Evolutionary conservation across 2,888 invertebrate genomes (phyloP), one percentile per base, ranked within the genome.

Genomic region (Tipula vernalis): DNA sequence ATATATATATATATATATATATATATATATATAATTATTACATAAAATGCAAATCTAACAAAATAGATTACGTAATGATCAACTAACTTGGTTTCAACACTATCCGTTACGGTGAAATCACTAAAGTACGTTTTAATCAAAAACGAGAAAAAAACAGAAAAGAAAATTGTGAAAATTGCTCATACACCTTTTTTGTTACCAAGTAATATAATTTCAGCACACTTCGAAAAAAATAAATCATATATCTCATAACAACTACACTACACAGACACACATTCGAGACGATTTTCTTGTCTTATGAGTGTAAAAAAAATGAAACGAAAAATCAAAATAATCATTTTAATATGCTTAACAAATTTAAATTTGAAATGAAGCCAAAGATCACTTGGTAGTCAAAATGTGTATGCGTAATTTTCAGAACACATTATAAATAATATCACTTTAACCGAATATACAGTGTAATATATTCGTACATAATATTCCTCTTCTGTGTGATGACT

Each of bases 271-370:
- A 39, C 39, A 6, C 39, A 71, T 8, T 71, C 71, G 10, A 71
- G 71, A 71, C 10, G 28, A 71, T 71, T 71, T 71, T 71, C 28
- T 71, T 51, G n/a, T 51, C n/a, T 51, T 44, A 44, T 71, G 71
- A 28, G 71, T 71, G 28, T 71, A 71, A 71, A 12, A 71, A 15
- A 28, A 28, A 28, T 1, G 28, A 28, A 28, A 28, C 28, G 28
- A 28, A 28, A 71, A 71, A 71, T 57, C 51, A 71, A 28, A 84
- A 84, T 84, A 39, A 84, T 84, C 36, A 84, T 84, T 39, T 39
- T 84, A 84, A 84, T 84, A 84, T 41, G 84, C 41, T 84, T 39
- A 84, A 84, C 39, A 84, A 84, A 84, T 84, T 84, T 39, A 84
- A 39, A 85, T 18, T 85, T 85, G 85, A 85, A 85, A 18, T 42